Percentiles rank a stretch among this genome's conserved stretches.
Conservation (phyloP, 2,888 invertebrate species). For the Drosophila melanosoma region DNA sequence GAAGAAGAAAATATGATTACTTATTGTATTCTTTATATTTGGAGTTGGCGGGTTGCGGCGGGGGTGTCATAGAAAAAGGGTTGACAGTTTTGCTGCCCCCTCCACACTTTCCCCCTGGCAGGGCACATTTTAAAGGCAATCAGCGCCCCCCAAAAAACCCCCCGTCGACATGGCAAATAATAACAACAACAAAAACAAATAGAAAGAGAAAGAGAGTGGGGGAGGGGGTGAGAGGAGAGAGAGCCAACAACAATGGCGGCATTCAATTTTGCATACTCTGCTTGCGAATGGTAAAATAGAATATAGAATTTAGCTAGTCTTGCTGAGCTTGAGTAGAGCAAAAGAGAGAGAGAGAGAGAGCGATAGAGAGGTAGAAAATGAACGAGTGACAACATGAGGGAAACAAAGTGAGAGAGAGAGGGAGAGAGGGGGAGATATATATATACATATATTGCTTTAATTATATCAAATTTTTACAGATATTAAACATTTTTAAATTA, state of each 20-base stretch:
- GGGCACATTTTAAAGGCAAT: slow-evolving; percentile 71
- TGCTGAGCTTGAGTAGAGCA: neutral
- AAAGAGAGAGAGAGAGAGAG: neutral
- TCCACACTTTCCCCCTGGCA: slow-evolving; percentile 28
- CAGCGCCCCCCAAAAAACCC: slow-evolving; percentile 35
- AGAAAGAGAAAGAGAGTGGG: neutral
- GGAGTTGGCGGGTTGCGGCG: neutral
- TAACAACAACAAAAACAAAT: slow-evolving; percentile 32
- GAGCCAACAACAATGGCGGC: slow-evolving; percentile 54
- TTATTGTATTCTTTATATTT: slow-evolving; percentile 58
- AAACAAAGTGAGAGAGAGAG: neutral
- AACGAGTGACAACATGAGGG: neutral
- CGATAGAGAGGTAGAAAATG: neutral
- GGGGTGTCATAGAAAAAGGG: slow-evolving; percentile 63
- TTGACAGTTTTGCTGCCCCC: slow-evolving; percentile 55
- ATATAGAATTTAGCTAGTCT: neutral
- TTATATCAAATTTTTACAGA: neutral
- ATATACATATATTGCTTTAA: neutral
- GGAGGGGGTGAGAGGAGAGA: neutral
- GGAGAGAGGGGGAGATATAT: no score
- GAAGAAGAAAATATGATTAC: slow-evolving; percentile 68
- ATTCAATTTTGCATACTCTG: slow-evolving; percentile 62
- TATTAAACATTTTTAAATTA: neutral
- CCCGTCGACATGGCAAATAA: slow-evolving; percentile 45
- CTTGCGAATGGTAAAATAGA: neutral